Percentiles rank a stretch among this genome's conserved stretches.
Conservation (phyloP, 1,140 invertebrate species). For the Leptinotarsa texana region DNA sequence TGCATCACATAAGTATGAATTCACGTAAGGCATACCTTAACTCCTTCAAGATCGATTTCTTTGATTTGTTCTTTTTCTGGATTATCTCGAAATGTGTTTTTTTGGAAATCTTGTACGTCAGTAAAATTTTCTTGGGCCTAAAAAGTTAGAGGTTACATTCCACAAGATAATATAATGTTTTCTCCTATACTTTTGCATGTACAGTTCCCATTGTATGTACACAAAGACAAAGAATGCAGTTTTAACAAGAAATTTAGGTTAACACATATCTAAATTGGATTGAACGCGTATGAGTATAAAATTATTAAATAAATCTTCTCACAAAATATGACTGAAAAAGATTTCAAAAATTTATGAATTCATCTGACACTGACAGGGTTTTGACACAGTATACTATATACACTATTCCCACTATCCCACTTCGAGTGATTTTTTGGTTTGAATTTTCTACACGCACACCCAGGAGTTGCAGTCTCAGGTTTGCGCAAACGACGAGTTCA, state of each 20-base stretch:
- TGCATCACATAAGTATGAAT: background rate
- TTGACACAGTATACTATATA: too few relatives aligned
- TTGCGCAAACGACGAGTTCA: too few relatives aligned
- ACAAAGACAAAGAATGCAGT: background rate
- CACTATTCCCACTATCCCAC: too few relatives aligned
- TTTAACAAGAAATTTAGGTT: constrained; percentile 13
- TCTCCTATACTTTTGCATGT: constrained; percentile 34
- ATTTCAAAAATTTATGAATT: too few relatives aligned
- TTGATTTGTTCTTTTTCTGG: constrained; percentile 28
- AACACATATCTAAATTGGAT: background rate
- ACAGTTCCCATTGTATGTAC: constrained; percentile 40
- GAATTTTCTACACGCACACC: too few relatives aligned
- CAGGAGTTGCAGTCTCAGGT: too few relatives aligned
- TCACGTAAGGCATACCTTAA: constrained; percentile 29
- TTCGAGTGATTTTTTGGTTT: too few relatives aligned
- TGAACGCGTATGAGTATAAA: too few relatives aligned
- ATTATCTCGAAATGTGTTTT: constrained; percentile 25
- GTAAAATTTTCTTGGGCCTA: constrained; percentile 32
- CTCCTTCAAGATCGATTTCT: constrained; percentile 37
- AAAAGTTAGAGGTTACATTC: constrained; percentile 32
- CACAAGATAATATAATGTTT: background rate
- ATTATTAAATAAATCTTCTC: too few relatives aligned
- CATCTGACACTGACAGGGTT: too few relatives aligned
- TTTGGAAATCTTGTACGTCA: constrained; percentile 31
- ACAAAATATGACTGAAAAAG: too few relatives aligned